Evolutionary conservation across 2,888 invertebrate species (phyloP).

Genomic region (Xestia c-nigrum): DNA sequence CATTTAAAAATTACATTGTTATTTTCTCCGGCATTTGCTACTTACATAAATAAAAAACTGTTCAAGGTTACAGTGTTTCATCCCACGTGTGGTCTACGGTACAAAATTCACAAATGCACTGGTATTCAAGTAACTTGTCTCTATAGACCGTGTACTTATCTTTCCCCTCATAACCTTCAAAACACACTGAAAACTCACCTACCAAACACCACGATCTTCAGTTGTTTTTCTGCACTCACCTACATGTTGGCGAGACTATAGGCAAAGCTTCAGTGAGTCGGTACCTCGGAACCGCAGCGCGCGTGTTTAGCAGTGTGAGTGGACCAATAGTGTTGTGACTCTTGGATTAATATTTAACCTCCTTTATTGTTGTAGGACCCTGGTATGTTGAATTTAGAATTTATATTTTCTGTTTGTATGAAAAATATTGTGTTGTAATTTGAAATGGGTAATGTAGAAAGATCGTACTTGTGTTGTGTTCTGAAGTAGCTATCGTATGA

Average conservation of each 20-base stretch:
- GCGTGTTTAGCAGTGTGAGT: slow-evolving; percentile 52
- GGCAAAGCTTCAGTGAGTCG: slow-evolving; percentile 49
- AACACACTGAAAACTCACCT: neutral
- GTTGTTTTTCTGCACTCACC: slow-evolving; percentile 31
- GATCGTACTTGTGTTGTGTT: neutral
- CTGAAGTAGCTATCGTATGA: neutral
- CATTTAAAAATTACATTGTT: no score
- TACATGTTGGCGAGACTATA: neutral
- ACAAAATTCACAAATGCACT: no score
- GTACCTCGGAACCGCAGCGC: slow-evolving; percentile 45
- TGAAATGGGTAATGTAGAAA: neutral
- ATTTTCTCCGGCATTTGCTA: no score
- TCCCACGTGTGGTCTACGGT: no score
- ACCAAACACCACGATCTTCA: neutral
- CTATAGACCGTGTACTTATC: neutral
- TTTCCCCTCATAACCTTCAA: neutral
- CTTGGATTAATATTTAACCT: slow-evolving; percentile 42
- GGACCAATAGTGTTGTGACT: slow-evolving; percentile 37
- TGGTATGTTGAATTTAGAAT: slow-evolving; percentile 34
- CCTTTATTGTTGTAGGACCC: neutral
- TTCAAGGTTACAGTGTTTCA: no score
- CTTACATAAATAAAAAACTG: no score
- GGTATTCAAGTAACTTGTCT: no score
- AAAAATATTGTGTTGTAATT: neutral
- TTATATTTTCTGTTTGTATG: no score